A percentile compares a stretch with the other conserved stretches of the same genome.
Evolutionary conservation across 2,113 vertebrate genomes (phyloP).

Genomic region (Malurus melanocephalus): DNA sequence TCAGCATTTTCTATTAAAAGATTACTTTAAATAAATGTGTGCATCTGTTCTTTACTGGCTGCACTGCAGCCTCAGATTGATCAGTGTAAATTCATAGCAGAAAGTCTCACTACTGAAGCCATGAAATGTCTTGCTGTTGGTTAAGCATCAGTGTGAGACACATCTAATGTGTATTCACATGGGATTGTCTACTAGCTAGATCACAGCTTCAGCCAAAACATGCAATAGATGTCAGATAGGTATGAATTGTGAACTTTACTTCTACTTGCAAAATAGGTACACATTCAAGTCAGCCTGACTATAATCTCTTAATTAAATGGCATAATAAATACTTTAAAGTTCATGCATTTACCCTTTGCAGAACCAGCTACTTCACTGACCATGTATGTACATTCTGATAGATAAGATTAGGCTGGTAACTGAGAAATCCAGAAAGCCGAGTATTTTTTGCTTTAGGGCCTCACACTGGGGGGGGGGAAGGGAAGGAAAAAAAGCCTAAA

Average conservation of each 20-base stretch:
- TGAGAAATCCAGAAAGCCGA: not conserved
- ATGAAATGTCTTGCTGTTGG: not conserved
- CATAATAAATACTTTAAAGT: not conserved
- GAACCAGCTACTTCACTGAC: not conserved
- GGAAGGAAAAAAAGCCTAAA: accelerated
- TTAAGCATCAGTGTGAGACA: not conserved
- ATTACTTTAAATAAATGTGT: not conserved
- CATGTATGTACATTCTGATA: accelerated
- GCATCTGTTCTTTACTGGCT: not conserved
- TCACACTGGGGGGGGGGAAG: accelerated
- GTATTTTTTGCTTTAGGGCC: not conserved
- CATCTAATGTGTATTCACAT: not conserved
- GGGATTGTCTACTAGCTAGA: not conserved
- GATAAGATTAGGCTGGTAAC: accelerated
- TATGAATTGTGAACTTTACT: not conserved
- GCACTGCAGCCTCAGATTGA: not conserved
- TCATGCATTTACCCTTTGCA: not conserved
- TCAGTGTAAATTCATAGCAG: not conserved
- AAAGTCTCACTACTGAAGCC: not conserved
- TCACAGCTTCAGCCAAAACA: not conserved
- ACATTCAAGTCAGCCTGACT: not conserved
- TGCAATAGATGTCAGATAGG: accelerated
- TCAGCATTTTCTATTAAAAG: not conserved
- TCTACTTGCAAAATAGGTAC: not conserved
- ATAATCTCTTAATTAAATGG: not conserved